Base-by-base conservation (phyloP, 2,113 vertebrate genomes). In the Aphelocoma coerulescens region DNA sequence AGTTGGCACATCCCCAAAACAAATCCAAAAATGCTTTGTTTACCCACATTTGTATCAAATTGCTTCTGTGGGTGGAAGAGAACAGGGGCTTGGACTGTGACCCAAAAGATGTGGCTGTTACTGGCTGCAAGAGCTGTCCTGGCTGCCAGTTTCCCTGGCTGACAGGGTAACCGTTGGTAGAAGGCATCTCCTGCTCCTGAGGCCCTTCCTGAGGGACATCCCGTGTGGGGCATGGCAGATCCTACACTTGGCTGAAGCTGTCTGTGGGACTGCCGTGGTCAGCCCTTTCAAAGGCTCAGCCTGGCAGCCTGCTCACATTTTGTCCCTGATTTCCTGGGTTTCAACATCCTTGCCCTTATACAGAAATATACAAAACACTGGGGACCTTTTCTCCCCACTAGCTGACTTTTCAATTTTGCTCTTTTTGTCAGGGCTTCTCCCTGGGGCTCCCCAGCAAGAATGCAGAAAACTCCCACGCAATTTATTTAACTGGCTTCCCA, bases 141-240 rank as follows among this genome's bases (percentile, higher is more conserved):
- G 57, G 71, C 9, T 3, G 11, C 17, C 2, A 3, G 3, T 57
- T 77, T 69, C 77, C 30, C n/a, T 1, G 11, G 30, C 44, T 87
- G 19, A 5, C 13, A 57, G 52, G 35, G 28, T 12, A 61, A 61
- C 7, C 27, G 5, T 0, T 0, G 1, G 4, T 17, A 7, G 49
- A 75, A 57, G n/a, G 24, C 21, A 43, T 10, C 24, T 82, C 27
- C n/a, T 62, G n/a, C 28, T 43, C 22, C 48, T 41, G 43, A 13
- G 51, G 6, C 8, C 37, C 16, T 72, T 88, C 71, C 33, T 5
- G 4, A 20, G 12, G 46, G 51, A 23, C 3, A 3, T 54, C 16
- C 27, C n/a, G 10, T 0, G 0, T 10, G 12, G 16, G 23, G 5
- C 54, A 46, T 2, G 26, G 43, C 27, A 84, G 43, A 66, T 5